Evolutionary conservation across 2,113 vertebrate genomes (phyloP).

Genomic region (Rynchops niger): DNA sequence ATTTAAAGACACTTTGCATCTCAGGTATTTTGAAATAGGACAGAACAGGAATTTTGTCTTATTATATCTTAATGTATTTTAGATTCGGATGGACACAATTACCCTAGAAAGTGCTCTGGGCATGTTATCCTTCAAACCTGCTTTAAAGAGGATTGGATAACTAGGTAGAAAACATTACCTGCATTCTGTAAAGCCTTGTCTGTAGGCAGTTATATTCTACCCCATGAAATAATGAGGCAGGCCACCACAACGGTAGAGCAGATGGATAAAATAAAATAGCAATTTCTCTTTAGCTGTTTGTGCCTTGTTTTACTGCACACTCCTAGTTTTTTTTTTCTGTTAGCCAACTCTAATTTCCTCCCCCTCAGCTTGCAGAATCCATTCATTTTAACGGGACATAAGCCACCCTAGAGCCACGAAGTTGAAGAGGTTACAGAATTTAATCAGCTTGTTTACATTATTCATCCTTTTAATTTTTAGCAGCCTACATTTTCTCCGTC

Average conservation of each 20-base stretch:
- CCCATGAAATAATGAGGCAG: not conserved
- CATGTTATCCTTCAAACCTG: not conserved
- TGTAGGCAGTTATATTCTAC: not conserved
- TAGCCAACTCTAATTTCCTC: not conserved
- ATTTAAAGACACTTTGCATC: not conserved
- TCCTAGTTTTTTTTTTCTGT: not conserved
- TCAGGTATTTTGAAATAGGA: not conserved
- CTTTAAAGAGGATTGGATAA: not conserved
- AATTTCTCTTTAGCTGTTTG: not conserved
- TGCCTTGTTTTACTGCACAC: not conserved
- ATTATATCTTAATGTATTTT: not conserved
- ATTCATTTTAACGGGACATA: not conserved
- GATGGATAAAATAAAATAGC: not conserved
- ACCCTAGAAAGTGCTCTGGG: not conserved
- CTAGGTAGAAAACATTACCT: not conserved
- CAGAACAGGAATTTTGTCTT: not conserved
- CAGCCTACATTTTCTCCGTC: not conserved
- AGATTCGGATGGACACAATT: not conserved
- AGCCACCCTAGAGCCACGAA: conserved; percentile 17
- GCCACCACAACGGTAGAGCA: not conserved
- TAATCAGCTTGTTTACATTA: conserved; percentile 51
- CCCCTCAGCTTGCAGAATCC: not conserved
- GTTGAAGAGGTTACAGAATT: conserved; percentile 25
- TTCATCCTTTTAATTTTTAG: conserved; percentile 41
- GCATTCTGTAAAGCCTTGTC: not conserved